Evolutionary conservation across 2,113 vertebrate genomes (phyloP), one percentile per base, ranked within the genome.

Genomic region (Tragelaphus scriptus): DNA sequence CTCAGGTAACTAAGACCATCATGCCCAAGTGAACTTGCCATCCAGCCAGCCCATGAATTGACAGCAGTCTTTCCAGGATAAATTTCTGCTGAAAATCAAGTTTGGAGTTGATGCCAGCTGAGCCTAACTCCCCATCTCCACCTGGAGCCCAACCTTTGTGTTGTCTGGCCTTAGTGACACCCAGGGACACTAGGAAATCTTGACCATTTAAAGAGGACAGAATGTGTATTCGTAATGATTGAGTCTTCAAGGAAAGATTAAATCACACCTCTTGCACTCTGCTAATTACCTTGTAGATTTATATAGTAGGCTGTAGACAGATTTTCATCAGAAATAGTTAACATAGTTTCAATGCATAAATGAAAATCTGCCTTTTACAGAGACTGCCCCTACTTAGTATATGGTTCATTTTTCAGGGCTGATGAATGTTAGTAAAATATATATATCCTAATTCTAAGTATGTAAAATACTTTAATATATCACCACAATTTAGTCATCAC

Each of bases 251-350:
- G 7, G 51, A 92, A 94, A 47, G 25, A 93, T 85, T 58, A 85
- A 91, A 71, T 79, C 65, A 75, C 30, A 95, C 19, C 71, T 32
- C 19, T 85, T 85, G 47, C 36, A 51, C 32, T 82, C 21, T 85
- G 13, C 85, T 88, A 81, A n/a, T 86, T 97, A 82, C 25, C 89
- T 32, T 56, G 58, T 71, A 93, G 87, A 68, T 97, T 91, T 95
- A 88, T 12, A 79, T 36, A 63, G 82, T 53, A 84, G 51, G 15
- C 87, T 80, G 59, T 71, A 71, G 40, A 40, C 14, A 56, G 25
- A 53, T 96, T 92, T 91, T 95, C 23, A 92, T 92, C 47, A 94
- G n/a, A 96, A 93, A 91, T 44, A 59, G 61, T 88, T 91, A 95
- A 71, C 58, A 61, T 47, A 63, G 75, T 58, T 86, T 90, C 40